Base-by-base conservation (phyloP, 2,888 invertebrate genomes). In the Euplagia quadripunctaria region DNA sequence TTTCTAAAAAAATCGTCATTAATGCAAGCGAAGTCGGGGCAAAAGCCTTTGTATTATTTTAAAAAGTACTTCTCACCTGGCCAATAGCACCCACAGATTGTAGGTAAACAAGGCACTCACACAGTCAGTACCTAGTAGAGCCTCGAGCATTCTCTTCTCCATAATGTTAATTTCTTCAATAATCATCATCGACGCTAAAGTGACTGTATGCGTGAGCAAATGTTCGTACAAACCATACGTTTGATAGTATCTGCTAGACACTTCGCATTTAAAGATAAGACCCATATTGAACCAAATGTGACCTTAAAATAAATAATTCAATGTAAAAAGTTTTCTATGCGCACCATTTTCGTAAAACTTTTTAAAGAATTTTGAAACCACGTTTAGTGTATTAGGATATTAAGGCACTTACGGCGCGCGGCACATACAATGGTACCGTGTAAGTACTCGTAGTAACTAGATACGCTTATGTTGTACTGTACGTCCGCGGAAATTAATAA, bases 21-120 rank as follows among this genome's bases (percentile, higher is more conserved):
- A 64, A 43, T 8, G 17, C 42, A n/a, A 55, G 9, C 7, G 55
- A n/a, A 55, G n/a, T 11, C 3, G n/a, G n/a, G n/a, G 9, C n/a
- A 42, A 69, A 69, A 31, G 11, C n/a, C 6, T 52, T 20, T n/a
- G 12, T 46, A 43, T 11, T 2, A 20, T 7, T 14, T 43, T 52
- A 51, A 68, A 51, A n/a, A 2, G 9, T 67, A 66, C 64, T 69
- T 68, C 81, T 79, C 82, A 95, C 95, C 92, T 91, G 8, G 92
- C 87, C 70, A 95, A 78, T 1, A 91, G 71, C n/a, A 85, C 73
- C 94, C 94, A 95, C 20, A 95, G 75, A 78, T 93, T 90, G 0
- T 89, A 84, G 6, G 93, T 89, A 78, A 96, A 95, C 75, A 94
- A 67, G 0, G 93, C 94, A n/a, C 80, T 81, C 55, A 82, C 85